Evolutionary conservation across 2,797 vertebrate genomes (phyloP).

Genomic region (Atherinosoma microstoma): DNA sequence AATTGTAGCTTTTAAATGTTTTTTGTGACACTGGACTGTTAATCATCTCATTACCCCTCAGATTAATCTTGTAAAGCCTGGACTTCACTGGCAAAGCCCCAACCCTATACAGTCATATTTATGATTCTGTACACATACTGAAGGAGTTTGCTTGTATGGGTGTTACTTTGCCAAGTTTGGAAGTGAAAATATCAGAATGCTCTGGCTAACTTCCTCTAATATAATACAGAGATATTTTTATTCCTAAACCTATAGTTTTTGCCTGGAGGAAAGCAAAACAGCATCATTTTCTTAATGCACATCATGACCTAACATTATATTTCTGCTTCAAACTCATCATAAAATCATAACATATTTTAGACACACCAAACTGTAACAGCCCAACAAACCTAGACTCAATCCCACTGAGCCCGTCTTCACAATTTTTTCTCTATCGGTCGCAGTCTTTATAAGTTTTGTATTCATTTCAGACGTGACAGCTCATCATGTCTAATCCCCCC

Average conservation of each 20-base stretch:
- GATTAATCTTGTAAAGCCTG: neutral
- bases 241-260: too few relatives aligned
- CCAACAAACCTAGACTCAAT: neutral
- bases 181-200: too few relatives aligned
- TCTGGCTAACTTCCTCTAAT: too few relatives aligned
- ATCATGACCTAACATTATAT: too few relatives aligned
- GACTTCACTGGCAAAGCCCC: neutral
- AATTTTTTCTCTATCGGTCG: conserved; percentile 30
- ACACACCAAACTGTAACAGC: neutral
- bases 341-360: too few relatives aligned
- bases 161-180: neutral
- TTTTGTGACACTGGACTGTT: neutral
- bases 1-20: too few relatives aligned
- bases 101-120: neutral
- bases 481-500: conserved; percentile 52
- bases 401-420: conserved; percentile 36
- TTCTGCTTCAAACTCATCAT: too few relatives aligned
- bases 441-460: conserved; percentile 46
- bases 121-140: too few relatives aligned
- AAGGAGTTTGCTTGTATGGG: neutral
- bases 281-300: too few relatives aligned
- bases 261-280: too few relatives aligned
- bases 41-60: neutral
- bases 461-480: conserved; percentile 63
- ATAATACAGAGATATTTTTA: too few relatives aligned